Conservation (phyloP, 2,888 invertebrate genomes). For the Plagodis pulveraria region DNA sequence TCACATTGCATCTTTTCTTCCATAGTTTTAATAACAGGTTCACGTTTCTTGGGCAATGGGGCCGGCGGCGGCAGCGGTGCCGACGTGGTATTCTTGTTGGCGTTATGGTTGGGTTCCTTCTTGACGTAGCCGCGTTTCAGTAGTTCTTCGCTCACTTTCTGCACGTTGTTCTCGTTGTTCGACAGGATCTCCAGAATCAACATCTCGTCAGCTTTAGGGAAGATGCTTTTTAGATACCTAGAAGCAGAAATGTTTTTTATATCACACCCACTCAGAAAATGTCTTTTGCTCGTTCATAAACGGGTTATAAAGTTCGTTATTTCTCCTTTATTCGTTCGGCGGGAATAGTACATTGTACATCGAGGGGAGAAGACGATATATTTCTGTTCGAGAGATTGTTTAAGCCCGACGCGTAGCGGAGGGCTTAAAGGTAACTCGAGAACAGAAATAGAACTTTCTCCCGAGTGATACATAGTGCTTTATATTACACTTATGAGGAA, state of each 20-base stretch:
- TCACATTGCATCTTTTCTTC: conserved; percentile 90
- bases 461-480: too few relatives aligned
- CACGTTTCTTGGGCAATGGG: conserved; percentile 78
- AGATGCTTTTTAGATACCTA: conserved; percentile 94
- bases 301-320: too few relatives aligned
- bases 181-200: conserved; percentile 92
- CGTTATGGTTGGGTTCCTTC: conserved; percentile 83
- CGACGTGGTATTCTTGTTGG: conserved; percentile 53
- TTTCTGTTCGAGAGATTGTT: too few relatives aligned
- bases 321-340: too few relatives aligned
- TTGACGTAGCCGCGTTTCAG: conserved; percentile 93
- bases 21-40: conserved; percentile 86
- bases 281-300: too few relatives aligned
- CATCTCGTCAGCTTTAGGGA: conserved; percentile 95
- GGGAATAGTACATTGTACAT: too few relatives aligned
- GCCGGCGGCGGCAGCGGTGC: conserved; percentile 58
- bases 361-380: too few relatives aligned
- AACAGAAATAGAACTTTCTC: too few relatives aligned
- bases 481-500: too few relatives aligned
- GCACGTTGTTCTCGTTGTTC: conserved; percentile 95
- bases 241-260: not conserved
- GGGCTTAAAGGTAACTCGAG: too few relatives aligned
- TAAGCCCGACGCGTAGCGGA: too few relatives aligned
- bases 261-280: too few relatives aligned
- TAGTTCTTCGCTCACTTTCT: conserved; percentile 93